Conservation (phyloP, 2,888 invertebrate species). For the Pycnomerus fuliginosus region DNA sequence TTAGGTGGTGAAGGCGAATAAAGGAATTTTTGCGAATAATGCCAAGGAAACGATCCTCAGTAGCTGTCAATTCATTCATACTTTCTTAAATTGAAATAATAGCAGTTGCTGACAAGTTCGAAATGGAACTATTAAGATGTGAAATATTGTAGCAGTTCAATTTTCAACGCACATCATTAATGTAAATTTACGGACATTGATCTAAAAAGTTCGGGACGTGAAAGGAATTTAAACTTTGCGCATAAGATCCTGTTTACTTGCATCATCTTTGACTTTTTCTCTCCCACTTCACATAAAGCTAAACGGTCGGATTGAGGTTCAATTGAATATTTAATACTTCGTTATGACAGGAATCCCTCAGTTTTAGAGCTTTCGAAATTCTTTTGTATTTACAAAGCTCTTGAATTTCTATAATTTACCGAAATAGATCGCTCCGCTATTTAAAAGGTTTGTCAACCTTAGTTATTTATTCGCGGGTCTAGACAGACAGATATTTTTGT, state of each 20-base stretch:
- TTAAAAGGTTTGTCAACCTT: too few species aligned
- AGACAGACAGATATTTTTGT: too few species aligned
- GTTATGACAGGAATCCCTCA: too few species aligned
- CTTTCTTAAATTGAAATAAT: slow-evolving; percentile 36
- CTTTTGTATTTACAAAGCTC: too few species aligned
- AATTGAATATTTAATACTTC: too few species aligned
- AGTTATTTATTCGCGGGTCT: too few species aligned
- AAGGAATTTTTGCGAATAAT: slow-evolving; percentile 21
- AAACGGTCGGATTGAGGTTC: too few species aligned
- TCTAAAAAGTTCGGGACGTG: slow-evolving; percentile 36
- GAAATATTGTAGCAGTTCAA: slow-evolving; percentile 38
- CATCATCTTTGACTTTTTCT: slow-evolving; percentile 12
- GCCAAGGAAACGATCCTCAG: slow-evolving; percentile 25
- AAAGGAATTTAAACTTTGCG: slow-evolving; percentile 36
- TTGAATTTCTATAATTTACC: too few species aligned
- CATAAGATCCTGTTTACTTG: slow-evolving; percentile 26
- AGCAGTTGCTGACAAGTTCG: slow-evolving; percentile 39
- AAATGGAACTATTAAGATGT: slow-evolving; percentile 38
- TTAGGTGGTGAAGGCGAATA: slow-evolving; percentile 8
- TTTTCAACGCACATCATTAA: slow-evolving; percentile 41
- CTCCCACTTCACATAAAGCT: slow-evolving; percentile 11
- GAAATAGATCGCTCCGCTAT: too few species aligned
- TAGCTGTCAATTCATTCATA: slow-evolving; percentile 32
- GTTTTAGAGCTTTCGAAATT: too few species aligned
- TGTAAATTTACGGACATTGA: slow-evolving; percentile 40